Evolutionary conservation across 2,888 invertebrate species (phyloP).

Genomic region (Tigriopus californicus): DNA sequence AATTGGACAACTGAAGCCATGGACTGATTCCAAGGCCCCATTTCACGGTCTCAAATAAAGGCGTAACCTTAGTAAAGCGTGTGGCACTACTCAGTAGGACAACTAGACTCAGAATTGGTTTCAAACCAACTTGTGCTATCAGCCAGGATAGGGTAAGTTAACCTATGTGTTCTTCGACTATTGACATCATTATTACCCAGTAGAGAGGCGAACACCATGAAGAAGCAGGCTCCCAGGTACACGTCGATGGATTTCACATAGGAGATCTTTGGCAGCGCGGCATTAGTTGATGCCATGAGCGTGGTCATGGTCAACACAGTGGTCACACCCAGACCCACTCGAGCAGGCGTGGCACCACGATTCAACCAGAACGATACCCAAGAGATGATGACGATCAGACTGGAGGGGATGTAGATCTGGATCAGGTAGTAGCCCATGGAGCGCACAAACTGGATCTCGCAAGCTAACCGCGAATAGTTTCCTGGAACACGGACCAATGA

Average conservation of each 20-base stretch:
- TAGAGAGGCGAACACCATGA: constrained; percentile 94
- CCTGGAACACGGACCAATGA: no score
- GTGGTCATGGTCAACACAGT: constrained; percentile 96
- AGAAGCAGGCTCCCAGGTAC: constrained; percentile 91
- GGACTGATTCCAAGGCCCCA: no score
- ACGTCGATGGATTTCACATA: constrained; percentile 96
- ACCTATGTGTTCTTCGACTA: no score
- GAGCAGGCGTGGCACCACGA: constrained; percentile 79
- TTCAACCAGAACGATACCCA: constrained; percentile 96
- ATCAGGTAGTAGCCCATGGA: constrained; percentile 97
- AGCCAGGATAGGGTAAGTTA: no score
- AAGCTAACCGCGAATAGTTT: constrained; percentile 87
- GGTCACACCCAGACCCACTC: constrained; percentile 81
- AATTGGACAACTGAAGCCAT: no score
- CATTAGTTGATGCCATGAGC: constrained; percentile 87
- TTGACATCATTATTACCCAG: constrained; percentile 47
- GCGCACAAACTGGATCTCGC: constrained; percentile 88
- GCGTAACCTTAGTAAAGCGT: no score
- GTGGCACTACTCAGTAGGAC: no score
- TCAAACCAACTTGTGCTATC: no score
- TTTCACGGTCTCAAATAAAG: no score
- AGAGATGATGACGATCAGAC: constrained; percentile 87
- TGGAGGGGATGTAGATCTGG: constrained; percentile 94
- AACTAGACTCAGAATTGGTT: no score
- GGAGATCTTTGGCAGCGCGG: constrained; percentile 89